phyloP scores from a whole-genome alignment of 2,888 invertebrate species.

The Mythimna ferrago region DNA sequence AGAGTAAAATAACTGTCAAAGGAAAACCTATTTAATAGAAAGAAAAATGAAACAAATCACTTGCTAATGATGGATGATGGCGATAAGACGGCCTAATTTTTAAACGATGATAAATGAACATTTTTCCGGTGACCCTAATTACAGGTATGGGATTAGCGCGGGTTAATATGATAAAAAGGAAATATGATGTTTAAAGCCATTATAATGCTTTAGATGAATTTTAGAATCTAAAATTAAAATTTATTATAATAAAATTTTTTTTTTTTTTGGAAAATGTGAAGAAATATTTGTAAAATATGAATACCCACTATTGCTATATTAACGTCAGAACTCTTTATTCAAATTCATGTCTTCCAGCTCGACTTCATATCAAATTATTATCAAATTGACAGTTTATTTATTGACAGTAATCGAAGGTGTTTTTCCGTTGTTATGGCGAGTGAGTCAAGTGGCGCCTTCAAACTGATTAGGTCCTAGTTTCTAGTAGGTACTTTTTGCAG shows the following conservation, averaged over 20 bases:
- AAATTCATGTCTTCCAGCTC: too few relatives aligned
- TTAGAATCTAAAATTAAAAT: not conserved
- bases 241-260: too few relatives aligned
- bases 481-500: not conserved
- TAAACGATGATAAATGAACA: conserved; percentile 46
- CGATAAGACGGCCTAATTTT: conserved; percentile 38
- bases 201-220: conserved; percentile 6
- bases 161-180: conserved; percentile 19
- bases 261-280: too few relatives aligned
- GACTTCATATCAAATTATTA: too few relatives aligned
- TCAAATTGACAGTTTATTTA: too few relatives aligned
- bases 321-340: too few relatives aligned
- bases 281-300: too few relatives aligned
- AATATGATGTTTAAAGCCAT: conserved; percentile 20
- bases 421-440: too few relatives aligned
- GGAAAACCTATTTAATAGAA: not conserved
- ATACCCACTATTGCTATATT: too few relatives aligned
- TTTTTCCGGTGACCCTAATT: conserved; percentile 47
- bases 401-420: too few relatives aligned
- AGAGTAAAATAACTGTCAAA: not conserved
- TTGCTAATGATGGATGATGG: conserved; percentile 34
- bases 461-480: not conserved
- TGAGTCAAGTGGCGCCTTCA: too few relatives aligned
- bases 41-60: conserved; percentile 35
- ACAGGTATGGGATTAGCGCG: conserved; percentile 37